Evolutionary conservation across 1,140 invertebrate genomes (phyloP).

Genomic region (Zaprionus taronus): DNA sequence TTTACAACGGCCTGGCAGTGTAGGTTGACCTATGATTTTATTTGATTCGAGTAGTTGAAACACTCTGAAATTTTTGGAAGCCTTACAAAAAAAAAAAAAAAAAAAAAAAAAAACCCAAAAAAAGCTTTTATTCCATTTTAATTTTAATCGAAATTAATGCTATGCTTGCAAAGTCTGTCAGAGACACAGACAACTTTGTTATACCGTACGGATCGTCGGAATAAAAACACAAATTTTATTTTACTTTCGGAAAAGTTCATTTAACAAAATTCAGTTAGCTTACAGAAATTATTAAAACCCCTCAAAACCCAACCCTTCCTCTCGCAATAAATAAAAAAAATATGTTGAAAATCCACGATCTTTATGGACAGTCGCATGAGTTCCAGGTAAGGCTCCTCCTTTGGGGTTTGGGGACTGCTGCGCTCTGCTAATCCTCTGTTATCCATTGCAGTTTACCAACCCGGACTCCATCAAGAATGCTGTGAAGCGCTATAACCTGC

Average conservation of each 20-base stretch:
- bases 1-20: not conserved
- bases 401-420: no score
- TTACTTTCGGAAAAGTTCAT: constrained; percentile 32
- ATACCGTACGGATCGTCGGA: constrained; percentile 17
- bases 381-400: constrained; percentile 56
- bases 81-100: not conserved
- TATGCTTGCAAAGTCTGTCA: constrained; percentile 9
- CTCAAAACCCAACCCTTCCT: not conserved
- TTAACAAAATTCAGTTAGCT: constrained; percentile 59
- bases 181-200: constrained; percentile 6
- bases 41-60: not conserved
- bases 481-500: constrained; percentile 57
- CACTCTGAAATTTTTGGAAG: not conserved
- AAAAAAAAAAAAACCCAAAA: not conserved
- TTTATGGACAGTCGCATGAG: constrained; percentile 38
- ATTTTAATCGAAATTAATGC: not conserved
- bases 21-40: not conserved
- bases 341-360: constrained; percentile 45
- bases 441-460: constrained; percentile 50
- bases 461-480: constrained; percentile 65
- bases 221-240: constrained; percentile 6
- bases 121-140: not conserved
- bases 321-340: not conserved
- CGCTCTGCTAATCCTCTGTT: not conserved
- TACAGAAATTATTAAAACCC: constrained; percentile 2